Evolutionary conservation across 2,797 vertebrate species (phyloP).

Genomic region (Graptemys geographica): DNA sequence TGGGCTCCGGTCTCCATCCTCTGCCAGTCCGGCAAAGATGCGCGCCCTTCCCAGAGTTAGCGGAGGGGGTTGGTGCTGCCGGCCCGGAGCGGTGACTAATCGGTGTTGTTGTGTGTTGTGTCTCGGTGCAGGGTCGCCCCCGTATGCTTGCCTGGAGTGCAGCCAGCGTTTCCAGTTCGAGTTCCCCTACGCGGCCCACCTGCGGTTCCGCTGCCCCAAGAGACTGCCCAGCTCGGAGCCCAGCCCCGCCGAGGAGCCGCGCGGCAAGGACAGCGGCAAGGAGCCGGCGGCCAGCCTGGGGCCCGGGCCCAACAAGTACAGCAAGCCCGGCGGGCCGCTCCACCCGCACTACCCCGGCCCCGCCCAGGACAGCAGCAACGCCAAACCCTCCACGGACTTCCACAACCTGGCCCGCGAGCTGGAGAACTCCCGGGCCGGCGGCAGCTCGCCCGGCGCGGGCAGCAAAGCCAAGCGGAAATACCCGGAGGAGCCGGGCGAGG

Average conservation of each 20-base stretch:
- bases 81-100: conserved; percentile 21
- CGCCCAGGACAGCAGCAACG: conserved; percentile 12
- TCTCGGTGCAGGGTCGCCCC: conserved; percentile 83
- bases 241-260: conserved; percentile 61
- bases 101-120: not conserved
- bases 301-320: conserved; percentile 64
- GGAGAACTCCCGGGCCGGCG: conserved; percentile 86
- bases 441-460: conserved; percentile 72
- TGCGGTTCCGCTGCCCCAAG: conserved; percentile 96
- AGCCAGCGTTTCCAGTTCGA: conserved; percentile 97
- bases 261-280: conserved; percentile 78
- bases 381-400: conserved; percentile 95
- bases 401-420: conserved; percentile 95
- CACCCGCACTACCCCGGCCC: conserved; percentile 47
- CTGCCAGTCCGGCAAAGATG: too few species aligned
- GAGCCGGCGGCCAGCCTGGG: conserved; percentile 56
- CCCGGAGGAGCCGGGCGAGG: conserved; percentile 77
- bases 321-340: conserved; percentile 60
- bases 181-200: conserved; percentile 92
- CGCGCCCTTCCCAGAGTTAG: not conserved
- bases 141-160: conserved; percentile 92
- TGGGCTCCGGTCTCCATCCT: not conserved
- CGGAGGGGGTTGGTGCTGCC: not conserved
- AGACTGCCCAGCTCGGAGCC: conserved; percentile 85
- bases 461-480: conserved; percentile 89